These are phyloP conservation scores for Novumbra hubbsi DNA, from an alignment of 2,797 vertebrate genomes.

Conservation along the genomic window DNA sequence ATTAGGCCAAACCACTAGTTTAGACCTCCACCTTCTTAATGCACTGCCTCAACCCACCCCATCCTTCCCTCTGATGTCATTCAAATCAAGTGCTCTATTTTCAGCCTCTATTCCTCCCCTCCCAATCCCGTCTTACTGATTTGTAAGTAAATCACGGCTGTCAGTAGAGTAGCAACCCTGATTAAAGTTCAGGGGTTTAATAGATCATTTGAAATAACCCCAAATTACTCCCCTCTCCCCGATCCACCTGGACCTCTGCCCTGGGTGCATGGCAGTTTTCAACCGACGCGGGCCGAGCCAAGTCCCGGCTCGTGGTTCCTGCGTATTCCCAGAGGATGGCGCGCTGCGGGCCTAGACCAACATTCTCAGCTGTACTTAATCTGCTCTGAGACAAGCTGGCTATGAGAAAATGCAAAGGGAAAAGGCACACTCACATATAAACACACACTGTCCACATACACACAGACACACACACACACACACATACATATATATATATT, in stretches of 20 bases:
- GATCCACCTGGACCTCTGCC: slow-evolving; percentile 95
- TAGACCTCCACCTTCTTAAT: slow-evolving; percentile 43
- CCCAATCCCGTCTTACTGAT: slow-evolving; percentile 75
- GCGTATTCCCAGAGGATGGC: slow-evolving; percentile 93
- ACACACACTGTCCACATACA: background rate
- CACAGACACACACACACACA: slow-evolving; percentile 15
- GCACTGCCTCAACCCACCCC: slow-evolving; percentile 40
- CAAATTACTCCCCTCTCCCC: slow-evolving; percentile 87
- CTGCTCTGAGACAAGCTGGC: slow-evolving; percentile 99
- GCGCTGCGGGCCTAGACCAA: slow-evolving; percentile 85
- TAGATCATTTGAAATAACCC: slow-evolving; percentile 95
- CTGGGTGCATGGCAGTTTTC: slow-evolving; percentile 89
- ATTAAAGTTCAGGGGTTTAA: slow-evolving; percentile 99
- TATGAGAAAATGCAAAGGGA: slow-evolving; percentile 90
- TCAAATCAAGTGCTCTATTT: slow-evolving; percentile 72
- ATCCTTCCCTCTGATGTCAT: slow-evolving; percentile 45
- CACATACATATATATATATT: too few species aligned
- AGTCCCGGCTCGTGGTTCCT: slow-evolving; percentile 94
- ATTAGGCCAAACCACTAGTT: slow-evolving; percentile 41
- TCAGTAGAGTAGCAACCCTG: slow-evolving; percentile 93
- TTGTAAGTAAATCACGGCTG: slow-evolving; percentile 86
- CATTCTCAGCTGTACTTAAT: slow-evolving; percentile 99
- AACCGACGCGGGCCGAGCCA: slow-evolving; percentile 85
- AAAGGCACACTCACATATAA: slow-evolving; percentile 37
- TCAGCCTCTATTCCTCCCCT: slow-evolving; percentile 69